phyloP scores from a whole-genome alignment of 1,140 invertebrate species.

The Pseudomyrmex pallidus region DNA sequence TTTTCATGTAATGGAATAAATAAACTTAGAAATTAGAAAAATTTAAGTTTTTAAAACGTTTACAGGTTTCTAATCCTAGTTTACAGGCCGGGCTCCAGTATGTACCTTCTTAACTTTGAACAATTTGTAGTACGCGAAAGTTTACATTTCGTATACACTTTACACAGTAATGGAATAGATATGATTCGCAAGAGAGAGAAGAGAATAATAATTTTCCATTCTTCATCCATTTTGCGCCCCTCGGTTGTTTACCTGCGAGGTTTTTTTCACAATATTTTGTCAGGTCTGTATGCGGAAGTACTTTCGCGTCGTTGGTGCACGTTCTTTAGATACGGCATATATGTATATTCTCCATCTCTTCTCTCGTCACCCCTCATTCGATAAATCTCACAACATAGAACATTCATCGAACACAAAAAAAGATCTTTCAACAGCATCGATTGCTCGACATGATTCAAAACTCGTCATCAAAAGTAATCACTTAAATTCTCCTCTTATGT shows the following conservation, averaged over 20 bases:
- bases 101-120: conserved; percentile 20
- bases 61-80: too few relatives aligned
- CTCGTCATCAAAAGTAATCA: neutral
- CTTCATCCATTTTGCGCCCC: neutral
- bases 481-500: too few relatives aligned
- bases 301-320: conserved; percentile 24
- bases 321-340: neutral
- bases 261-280: conserved; percentile 69
- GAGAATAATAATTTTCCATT: neutral
- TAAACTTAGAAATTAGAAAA: too few relatives aligned
- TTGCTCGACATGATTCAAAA: conserved; percentile 9
- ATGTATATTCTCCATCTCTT: conserved; percentile 36
- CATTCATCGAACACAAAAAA: conserved; percentile 38
- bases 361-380: conserved; percentile 1
- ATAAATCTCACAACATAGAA: conserved; percentile 4
- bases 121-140: neutral
- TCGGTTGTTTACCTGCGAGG: conserved; percentile 42
- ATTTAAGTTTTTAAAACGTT: too few relatives aligned
- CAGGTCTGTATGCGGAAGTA: conserved; percentile 59
- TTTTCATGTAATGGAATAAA: too few relatives aligned
- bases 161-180: neutral
- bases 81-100: too few relatives aligned
- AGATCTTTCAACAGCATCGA: neutral
- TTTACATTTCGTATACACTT: neutral
- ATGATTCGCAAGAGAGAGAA: neutral